phyloP scores from a whole-genome alignment of 2,797 vertebrate species.

The Serranus cabrilla region DNA sequence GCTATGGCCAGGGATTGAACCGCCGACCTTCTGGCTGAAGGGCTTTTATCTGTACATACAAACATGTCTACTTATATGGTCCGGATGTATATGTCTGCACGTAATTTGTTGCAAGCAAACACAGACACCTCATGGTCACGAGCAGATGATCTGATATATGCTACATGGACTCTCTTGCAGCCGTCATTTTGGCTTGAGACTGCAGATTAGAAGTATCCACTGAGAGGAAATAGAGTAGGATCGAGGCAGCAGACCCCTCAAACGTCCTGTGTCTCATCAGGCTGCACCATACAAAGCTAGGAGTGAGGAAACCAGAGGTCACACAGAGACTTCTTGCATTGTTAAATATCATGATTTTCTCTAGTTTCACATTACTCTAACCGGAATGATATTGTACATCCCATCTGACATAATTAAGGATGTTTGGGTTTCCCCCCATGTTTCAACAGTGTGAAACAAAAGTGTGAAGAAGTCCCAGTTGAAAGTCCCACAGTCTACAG shows the following conservation, averaged over 20 bases:
- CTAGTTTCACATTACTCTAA: background rate
- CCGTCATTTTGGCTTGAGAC: background rate
- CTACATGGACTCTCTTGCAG: background rate
- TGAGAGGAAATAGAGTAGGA: background rate
- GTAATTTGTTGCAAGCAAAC: no score
- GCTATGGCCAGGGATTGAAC: no score
- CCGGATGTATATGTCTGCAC: no score
- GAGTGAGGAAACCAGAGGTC: background rate
- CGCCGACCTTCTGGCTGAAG: no score
- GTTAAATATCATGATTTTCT: background rate
- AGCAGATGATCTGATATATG: background rate
- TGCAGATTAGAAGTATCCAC: background rate
- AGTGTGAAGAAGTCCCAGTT: background rate
- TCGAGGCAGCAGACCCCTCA: background rate
- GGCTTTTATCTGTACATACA: no score
- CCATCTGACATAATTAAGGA: background rate
- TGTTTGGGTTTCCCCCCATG: background rate
- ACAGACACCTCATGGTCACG: background rate
- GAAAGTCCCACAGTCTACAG: background rate
- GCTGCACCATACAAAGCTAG: background rate
- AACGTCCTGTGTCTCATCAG: background rate
- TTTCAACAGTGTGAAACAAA: background rate
- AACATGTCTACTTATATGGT: no score
- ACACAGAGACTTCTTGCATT: background rate
- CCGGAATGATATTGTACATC: constrained; percentile 2